Percentiles rank a stretch among this genome's conserved stretches.
phyloP scores from a whole-genome alignment of 2,888 invertebrate genomes.

The Notocelia uddmanniana region DNA sequence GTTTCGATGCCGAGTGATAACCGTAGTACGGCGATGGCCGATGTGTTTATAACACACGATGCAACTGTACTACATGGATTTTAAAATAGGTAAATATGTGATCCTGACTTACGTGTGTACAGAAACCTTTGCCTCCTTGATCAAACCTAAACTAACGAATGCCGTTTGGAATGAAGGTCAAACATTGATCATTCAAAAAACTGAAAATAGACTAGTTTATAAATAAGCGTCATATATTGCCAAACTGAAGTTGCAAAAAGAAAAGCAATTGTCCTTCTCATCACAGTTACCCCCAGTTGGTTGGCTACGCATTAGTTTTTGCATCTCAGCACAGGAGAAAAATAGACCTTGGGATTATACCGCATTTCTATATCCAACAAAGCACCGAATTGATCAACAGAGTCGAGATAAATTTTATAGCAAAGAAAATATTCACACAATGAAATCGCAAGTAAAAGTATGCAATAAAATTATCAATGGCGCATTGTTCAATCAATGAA shows the following conservation, averaged over 20 bases:
- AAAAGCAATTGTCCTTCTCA: no score
- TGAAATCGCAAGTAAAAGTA: conserved; percentile 24
- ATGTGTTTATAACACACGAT: conserved; percentile 60
- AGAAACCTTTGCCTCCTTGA: neutral
- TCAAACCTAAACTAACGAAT: no score
- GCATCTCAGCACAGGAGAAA: neutral
- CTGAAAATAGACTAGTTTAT: no score
- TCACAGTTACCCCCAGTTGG: no score
- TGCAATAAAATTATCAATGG: conserved; percentile 32
- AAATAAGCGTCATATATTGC: no score
- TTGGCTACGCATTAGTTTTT: no score
- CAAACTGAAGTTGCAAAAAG: no score
- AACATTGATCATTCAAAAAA: no score
- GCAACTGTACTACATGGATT: conserved; percentile 12
- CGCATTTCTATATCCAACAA: neutral
- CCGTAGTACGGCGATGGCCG: conserved; percentile 56
- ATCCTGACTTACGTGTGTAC: no score
- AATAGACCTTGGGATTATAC: neutral
- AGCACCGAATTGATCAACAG: conserved; percentile 7
- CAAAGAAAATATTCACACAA: conserved; percentile 13
- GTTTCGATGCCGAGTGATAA: conserved; percentile 71
- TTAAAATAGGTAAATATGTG: neutral
- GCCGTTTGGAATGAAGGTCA: neutral
- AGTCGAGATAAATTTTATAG: conserved; percentile 15
- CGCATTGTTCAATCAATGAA: conserved; percentile 32